Evolutionary conservation across 2,113 vertebrate species (phyloP).

Genomic region (Strix uralensis): DNA sequence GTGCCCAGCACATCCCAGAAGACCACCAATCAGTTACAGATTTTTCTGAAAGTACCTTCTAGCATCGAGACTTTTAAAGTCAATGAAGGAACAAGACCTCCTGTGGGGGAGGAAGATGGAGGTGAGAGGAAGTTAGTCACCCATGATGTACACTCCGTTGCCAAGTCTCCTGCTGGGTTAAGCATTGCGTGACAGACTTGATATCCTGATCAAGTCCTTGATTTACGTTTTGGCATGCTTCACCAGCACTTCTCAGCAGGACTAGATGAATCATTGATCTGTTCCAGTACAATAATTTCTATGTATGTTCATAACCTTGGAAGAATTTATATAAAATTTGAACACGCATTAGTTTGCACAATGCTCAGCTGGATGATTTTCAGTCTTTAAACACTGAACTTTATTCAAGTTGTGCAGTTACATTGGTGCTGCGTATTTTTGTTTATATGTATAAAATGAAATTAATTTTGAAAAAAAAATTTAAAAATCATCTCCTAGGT

Average conservation of each 20-base stretch:
- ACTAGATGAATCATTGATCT: constrained; percentile 50
- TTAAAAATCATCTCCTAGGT: not conserved
- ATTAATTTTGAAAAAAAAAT: not conserved
- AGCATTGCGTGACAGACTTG: constrained; percentile 12
- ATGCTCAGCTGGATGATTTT: not conserved
- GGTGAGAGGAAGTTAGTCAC: not conserved
- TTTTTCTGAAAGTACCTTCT: not conserved
- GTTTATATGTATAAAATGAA: not conserved
- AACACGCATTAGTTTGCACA: not conserved
- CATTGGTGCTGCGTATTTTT: not conserved
- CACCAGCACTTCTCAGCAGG: constrained; percentile 39
- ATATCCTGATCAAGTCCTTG: constrained; percentile 29
- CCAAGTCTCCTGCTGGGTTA: constrained; percentile 45
- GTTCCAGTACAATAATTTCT: constrained; percentile 54
- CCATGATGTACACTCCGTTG: not conserved
- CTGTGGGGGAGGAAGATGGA: not conserved
- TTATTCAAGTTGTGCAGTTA: not conserved
- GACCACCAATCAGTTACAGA: not conserved
- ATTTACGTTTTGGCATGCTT: constrained; percentile 30
- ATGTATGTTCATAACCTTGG: constrained; percentile 22
- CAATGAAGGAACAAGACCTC: not conserved
- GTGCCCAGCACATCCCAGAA: not conserved
- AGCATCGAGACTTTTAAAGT: not conserved
- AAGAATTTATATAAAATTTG: not conserved
- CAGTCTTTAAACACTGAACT: not conserved